Evolutionary conservation across 2,113 vertebrate species (phyloP).

Genomic region (Callospermophilus lateralis): DNA sequence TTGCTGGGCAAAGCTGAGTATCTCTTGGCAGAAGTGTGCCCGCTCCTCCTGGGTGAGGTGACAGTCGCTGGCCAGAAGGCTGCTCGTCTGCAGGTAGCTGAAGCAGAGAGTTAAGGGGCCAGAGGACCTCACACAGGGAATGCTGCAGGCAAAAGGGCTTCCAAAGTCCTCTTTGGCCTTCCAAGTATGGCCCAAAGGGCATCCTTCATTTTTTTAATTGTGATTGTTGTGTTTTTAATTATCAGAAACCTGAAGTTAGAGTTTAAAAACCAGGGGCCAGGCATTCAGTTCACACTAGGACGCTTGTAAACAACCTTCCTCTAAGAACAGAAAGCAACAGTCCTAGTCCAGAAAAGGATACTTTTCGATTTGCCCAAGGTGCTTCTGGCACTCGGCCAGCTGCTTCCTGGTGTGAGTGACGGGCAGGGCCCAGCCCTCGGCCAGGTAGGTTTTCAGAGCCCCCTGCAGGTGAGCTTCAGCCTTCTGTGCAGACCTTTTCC

Average conservation of each 20-base stretch:
- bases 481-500: conserved; percentile 94
- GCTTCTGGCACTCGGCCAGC: conserved; percentile 96
- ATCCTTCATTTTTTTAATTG: too few species aligned
- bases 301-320: not conserved
- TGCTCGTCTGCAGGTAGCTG: conserved; percentile 97
- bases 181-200: not conserved
- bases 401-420: conserved; percentile 97
- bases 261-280: not conserved
- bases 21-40: conserved; percentile 95
- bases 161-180: not conserved
- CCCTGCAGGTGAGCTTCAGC: conserved; percentile 95
- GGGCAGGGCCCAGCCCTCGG: conserved; percentile 95
- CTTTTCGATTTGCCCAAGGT: conserved; percentile 94
- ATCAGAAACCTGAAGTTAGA: not conserved
- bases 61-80: conserved; percentile 94
- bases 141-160: fast-evolving
- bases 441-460: conserved; percentile 94
- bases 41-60: conserved; percentile 93
- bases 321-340: not conserved
- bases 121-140: not conserved
- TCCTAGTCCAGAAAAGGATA: conserved; percentile 90
- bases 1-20: conserved; percentile 91
- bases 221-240: too few species aligned
- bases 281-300: not conserved
- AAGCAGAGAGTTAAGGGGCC: conserved; percentile 87